Evolutionary conservation across 1,140 invertebrate genomes (phyloP).

Genomic region (Scaptodrosophila lebanonensis): DNA sequence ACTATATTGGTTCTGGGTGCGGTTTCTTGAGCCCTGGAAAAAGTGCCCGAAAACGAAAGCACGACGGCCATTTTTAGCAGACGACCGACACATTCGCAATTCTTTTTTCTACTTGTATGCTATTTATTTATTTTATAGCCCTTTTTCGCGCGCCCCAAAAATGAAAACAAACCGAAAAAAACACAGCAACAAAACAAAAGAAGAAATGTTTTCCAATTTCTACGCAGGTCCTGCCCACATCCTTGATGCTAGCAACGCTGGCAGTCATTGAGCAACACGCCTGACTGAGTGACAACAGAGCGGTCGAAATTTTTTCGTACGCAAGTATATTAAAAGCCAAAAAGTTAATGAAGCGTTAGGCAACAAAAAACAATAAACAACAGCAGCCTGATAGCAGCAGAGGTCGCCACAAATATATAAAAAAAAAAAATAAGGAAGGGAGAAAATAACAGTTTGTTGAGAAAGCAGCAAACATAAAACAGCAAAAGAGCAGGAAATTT

Average conservation of each 20-base stretch:
- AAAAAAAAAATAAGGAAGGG: conserved; percentile 19
- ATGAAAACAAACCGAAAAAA: conserved; percentile 4
- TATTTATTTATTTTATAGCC: conserved; percentile 58
- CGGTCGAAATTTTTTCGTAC: conserved; percentile 38
- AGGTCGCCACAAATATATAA: neutral
- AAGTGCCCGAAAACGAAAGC: no score
- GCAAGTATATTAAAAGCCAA: conserved; percentile 65
- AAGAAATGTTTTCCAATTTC: conserved; percentile 45
- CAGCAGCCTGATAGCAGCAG: neutral
- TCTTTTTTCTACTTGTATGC: conserved; percentile 25
- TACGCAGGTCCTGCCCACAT: no score
- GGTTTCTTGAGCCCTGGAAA: no score
- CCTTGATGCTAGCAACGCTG: no score
- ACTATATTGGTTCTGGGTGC: no score
- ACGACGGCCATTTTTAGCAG: no score
- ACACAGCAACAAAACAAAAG: neutral
- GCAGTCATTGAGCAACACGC: conserved; percentile 23
- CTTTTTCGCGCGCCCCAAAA: conserved; percentile 36
- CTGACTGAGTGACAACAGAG: conserved; percentile 59
- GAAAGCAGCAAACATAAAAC: conserved; percentile 42
- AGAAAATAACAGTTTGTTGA: conserved; percentile 58
- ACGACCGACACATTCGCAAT: conserved; percentile 29
- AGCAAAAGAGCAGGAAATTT: conserved; percentile 55
- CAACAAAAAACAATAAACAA: conserved; percentile 24
- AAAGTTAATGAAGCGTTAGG: conserved; percentile 67